Evolutionary conservation across 2,797 vertebrate species (phyloP).

Genomic region (Benthosema pterotum): DNA sequence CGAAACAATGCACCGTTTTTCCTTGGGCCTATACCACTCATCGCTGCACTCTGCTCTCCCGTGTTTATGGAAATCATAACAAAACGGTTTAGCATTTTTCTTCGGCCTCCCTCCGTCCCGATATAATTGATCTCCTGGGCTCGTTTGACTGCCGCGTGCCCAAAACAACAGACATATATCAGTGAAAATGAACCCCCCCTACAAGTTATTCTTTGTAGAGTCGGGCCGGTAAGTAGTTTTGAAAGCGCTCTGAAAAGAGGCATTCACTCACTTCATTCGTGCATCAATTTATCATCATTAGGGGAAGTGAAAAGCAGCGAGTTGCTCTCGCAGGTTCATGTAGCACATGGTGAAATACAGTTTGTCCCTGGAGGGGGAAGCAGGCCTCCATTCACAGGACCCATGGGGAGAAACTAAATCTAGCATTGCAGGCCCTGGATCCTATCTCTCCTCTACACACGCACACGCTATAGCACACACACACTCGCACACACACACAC

Average conservation of each 20-base stretch:
- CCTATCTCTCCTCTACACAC: constrained; percentile 46
- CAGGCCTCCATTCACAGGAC: constrained; percentile 63
- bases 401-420: constrained; percentile 72
- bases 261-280: constrained; percentile 62
- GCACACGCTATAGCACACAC: constrained; percentile 35
- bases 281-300: constrained; percentile 78
- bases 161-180: constrained; percentile 58
- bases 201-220: constrained; percentile 33
- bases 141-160: constrained; percentile 34
- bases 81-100: constrained; percentile 48
- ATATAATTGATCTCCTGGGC: no score
- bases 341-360: constrained; percentile 67
- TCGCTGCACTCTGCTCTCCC: constrained; percentile 2
- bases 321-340: constrained; percentile 57
- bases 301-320: constrained; percentile 59
- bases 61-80: constrained; percentile 53
- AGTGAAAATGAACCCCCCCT: constrained; percentile 37
- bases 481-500: constrained; percentile 41
- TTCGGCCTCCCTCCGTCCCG: not conserved
- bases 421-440: constrained; percentile 57
- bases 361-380: constrained; percentile 59
- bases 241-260: constrained; percentile 52
- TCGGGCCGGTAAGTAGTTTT: constrained; percentile 53
- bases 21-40: not conserved
- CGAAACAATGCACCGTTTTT: no score